Conservation (phyloP, 2,797 vertebrate species). For the Acanthurus leucopareius region DNA sequence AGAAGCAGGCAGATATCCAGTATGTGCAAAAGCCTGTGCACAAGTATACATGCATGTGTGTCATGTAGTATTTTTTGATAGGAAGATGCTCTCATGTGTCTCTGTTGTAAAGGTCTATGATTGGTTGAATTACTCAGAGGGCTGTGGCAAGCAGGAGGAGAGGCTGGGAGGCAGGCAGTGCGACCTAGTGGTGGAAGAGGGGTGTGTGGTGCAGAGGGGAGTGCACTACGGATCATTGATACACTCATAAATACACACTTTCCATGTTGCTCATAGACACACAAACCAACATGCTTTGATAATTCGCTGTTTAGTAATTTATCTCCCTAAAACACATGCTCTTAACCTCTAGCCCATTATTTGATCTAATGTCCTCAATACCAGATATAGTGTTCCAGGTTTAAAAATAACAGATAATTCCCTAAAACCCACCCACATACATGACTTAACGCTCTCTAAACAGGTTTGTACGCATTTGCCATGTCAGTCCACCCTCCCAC, state of each 20-base stretch:
- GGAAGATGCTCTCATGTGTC: constrained; percentile 64
- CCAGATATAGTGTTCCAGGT: constrained; percentile 49
- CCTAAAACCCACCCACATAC: constrained; percentile 60
- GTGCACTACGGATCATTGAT: constrained; percentile 40
- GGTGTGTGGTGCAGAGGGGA: constrained; percentile 57
- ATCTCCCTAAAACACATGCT: constrained; percentile 73
- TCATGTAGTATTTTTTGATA: constrained; percentile 71
- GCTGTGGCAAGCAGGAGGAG: constrained; percentile 54
- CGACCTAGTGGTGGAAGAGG: constrained; percentile 84
- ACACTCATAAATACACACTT: constrained; percentile 47
- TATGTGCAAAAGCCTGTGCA: constrained; percentile 40
- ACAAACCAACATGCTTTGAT: constrained; percentile 49
- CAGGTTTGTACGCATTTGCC: constrained; percentile 54
- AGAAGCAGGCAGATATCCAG: constrained; percentile 66
- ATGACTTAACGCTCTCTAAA: constrained; percentile 59
- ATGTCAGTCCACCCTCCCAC: constrained; percentile 43
- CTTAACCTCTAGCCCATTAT: constrained; percentile 71
- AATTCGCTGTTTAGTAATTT: constrained; percentile 59
- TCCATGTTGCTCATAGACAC: constrained; percentile 41
- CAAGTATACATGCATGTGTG: constrained; percentile 55
- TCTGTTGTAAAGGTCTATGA: constrained; percentile 53
- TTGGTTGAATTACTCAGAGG: constrained; percentile 64
- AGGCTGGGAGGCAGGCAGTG: constrained; percentile 82
- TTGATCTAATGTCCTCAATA: constrained; percentile 67
- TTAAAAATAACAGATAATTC: constrained; percentile 79